A percentile compares a stretch with the other conserved stretches of the same genome.
These are phyloP conservation scores for Cryptotermes secundus DNA, from an alignment of 1,140 invertebrate genomes.

Conservation along the genomic window DNA sequence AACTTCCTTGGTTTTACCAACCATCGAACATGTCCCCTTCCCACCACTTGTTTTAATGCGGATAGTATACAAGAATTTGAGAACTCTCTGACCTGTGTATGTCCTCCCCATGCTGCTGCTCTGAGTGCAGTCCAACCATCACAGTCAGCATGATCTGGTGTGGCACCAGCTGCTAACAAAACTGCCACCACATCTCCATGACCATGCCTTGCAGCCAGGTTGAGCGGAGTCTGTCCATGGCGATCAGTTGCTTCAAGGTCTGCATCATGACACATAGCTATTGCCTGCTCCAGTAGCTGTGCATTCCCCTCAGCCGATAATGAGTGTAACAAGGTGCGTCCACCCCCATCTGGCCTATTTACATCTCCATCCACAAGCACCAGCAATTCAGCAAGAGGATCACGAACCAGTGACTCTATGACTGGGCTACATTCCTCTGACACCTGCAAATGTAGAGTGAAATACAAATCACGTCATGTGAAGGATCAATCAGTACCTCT, in stretches of 20 bases:
- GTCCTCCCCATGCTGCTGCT: slow-evolving; percentile 89
- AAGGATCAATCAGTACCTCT: too few relatives aligned
- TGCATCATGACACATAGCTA: slow-evolving; percentile 57
- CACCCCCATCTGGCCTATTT: slow-evolving; percentile 52
- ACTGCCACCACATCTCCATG: slow-evolving; percentile 73
- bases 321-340: slow-evolving; percentile 70
- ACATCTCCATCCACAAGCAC: slow-evolving; percentile 46
- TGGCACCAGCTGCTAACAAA: slow-evolving; percentile 71
- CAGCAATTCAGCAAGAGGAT: slow-evolving; percentile 34
- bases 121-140: slow-evolving; percentile 88
- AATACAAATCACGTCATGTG: too few relatives aligned
- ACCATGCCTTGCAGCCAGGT: slow-evolving; percentile 79
- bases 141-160: slow-evolving; percentile 78
- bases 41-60: slow-evolving; percentile 40
- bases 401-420: not conserved
- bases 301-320: slow-evolving; percentile 73
- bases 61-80: not conserved
- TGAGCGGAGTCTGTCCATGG: slow-evolving; percentile 80
- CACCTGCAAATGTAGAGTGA: not conserved
- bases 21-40: not conserved
- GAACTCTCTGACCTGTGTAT: slow-evolving; percentile 67
- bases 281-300: slow-evolving; percentile 60
- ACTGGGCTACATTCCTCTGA: not conserved
- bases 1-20: too few relatives aligned
- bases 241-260: slow-evolving; percentile 33